Conservation (phyloP, 2,797 vertebrate species). For the Cyprinella venusta region DNA sequence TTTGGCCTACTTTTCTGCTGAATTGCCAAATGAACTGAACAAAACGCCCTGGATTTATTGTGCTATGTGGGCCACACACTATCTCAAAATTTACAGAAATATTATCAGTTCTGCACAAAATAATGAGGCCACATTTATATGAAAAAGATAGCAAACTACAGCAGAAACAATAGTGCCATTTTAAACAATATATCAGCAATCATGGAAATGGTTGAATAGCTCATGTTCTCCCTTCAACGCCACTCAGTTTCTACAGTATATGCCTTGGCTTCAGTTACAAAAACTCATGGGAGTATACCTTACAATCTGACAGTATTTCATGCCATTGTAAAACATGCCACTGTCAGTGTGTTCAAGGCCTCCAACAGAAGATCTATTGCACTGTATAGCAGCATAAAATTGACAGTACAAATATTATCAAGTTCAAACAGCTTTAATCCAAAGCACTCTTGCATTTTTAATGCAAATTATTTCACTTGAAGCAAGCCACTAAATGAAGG, state of each 20-base stretch:
- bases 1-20: conserved; percentile 35
- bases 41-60: not conserved
- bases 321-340: conserved; percentile 35
- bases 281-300: not conserved
- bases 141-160: not conserved
- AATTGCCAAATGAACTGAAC: not conserved
- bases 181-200: conserved; percentile 3
- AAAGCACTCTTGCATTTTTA: conserved; percentile 21
- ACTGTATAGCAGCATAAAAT: not conserved
- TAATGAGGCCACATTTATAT: not conserved
- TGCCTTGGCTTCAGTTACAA: not conserved
- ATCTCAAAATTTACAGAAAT: not conserved
- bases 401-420: not conserved
- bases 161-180: not conserved
- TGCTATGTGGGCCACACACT: not conserved
- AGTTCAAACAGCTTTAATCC: conserved; percentile 7
- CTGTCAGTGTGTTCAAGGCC: conserved; percentile 43
- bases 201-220: not conserved
- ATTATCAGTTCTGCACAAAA: not conserved
- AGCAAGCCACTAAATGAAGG: not conserved
- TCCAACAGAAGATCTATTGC: conserved; percentile 1
- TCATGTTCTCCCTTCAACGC: not conserved
- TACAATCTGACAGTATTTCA: conserved; percentile 15
- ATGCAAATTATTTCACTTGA: conserved; percentile 28
- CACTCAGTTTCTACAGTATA: conserved; percentile 17